Evolutionary conservation across 2,888 invertebrate species (phyloP).

Genomic region (Drosophila acutilabella): DNA sequence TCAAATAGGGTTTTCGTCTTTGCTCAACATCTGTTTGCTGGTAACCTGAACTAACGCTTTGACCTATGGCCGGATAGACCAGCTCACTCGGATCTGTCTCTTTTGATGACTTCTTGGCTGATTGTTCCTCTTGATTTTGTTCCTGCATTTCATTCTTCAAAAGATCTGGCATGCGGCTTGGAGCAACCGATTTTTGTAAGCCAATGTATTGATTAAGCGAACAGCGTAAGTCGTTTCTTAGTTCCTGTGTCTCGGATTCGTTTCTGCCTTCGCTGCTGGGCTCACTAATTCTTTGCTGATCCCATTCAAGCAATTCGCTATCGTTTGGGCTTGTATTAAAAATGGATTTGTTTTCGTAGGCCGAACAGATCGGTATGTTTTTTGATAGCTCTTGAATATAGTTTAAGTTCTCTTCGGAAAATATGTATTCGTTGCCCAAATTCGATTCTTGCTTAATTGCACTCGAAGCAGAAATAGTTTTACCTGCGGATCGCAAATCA

Average conservation of each 20-base stretch:
- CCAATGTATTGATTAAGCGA: neutral
- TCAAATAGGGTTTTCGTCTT: conserved; percentile 85
- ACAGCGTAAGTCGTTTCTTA: neutral
- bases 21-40: conserved; percentile 73
- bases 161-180: conserved; percentile 57
- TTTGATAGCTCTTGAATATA: conserved; percentile 84
- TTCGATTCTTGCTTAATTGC: neutral
- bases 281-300: conserved; percentile 50
- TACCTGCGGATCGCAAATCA: neutral
- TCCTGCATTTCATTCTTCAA: conserved; percentile 43
- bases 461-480: conserved; percentile 9
- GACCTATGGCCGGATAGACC: neutral
- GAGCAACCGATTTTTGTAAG: neutral
- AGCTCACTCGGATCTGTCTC: neutral
- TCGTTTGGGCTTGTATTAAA: conserved; percentile 64
- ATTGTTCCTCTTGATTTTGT: neutral
- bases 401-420: conserved; percentile 84
- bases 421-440: conserved; percentile 70
- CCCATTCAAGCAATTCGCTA: conserved; percentile 77
- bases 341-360: conserved; percentile 85
- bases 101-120: neutral
- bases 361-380: conserved; percentile 85
- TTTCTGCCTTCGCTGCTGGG: too few relatives aligned
- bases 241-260: neutral
- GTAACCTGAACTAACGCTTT: conserved; percentile 24